phyloP scores from a whole-genome alignment of 2,797 vertebrate genomes.

The Myotis planiceps region DNA sequence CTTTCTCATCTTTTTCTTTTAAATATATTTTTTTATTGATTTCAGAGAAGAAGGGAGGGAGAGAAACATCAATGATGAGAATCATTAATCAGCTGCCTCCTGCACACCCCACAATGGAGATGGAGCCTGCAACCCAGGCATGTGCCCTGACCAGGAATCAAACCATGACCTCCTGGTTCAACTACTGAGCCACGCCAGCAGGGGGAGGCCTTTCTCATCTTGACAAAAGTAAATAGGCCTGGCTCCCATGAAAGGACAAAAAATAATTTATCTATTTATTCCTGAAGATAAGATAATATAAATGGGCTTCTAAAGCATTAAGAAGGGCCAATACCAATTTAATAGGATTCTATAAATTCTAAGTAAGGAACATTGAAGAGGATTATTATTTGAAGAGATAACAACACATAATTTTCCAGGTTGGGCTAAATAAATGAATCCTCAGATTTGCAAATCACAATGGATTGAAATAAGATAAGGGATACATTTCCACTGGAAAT shows the following conservation, averaged over 20 bases:
- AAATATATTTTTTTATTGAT: too few relatives aligned
- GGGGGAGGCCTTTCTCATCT: not conserved
- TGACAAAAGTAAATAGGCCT: not conserved
- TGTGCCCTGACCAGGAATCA: too few relatives aligned
- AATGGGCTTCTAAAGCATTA: not conserved
- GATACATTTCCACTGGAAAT: slow-evolving; percentile 36
- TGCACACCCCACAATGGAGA: too few relatives aligned
- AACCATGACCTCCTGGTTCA: too few relatives aligned
- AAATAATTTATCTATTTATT: not conserved
- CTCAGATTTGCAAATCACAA: not conserved
- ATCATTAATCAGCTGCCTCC: too few relatives aligned
- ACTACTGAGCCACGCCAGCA: too few relatives aligned
- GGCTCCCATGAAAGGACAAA: not conserved
- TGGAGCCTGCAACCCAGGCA: too few relatives aligned
- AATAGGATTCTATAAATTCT: not conserved
- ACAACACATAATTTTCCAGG: not conserved
- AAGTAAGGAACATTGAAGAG: not conserved
- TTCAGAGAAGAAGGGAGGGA: too few relatives aligned
- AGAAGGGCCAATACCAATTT: not conserved
- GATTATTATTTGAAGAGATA: not conserved
- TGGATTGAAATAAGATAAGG: not conserved
- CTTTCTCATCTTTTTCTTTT: not conserved
- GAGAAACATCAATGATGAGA: too few relatives aligned
- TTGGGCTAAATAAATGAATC: not conserved
- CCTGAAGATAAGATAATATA: not conserved